Conservation (phyloP, 1,140 invertebrate species). For the Heliothis virescens region DNA sequence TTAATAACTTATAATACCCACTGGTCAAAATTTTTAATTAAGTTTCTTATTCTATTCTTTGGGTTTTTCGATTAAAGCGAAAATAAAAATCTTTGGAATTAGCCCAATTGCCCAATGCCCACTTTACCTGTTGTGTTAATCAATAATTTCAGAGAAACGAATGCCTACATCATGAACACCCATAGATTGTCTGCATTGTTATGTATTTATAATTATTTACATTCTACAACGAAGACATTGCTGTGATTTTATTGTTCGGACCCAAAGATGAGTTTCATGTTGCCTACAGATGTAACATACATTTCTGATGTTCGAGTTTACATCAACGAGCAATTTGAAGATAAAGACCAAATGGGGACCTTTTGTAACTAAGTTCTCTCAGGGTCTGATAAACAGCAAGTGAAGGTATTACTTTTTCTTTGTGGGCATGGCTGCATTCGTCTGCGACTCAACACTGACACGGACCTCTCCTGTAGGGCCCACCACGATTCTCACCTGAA, state of each 20-base stretch:
- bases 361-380: background rate
- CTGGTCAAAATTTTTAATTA: background rate
- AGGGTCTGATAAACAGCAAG: conserved; percentile 1
- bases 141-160: background rate
- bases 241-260: conserved; percentile 29
- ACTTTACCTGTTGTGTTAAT: too few species aligned
- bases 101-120: too few species aligned
- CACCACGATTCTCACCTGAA: conserved; percentile 77
- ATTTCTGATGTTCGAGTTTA: conserved; percentile 1
- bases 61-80: background rate
- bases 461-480: conserved; percentile 69
- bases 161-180: conserved; percentile 8
- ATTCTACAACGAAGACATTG: conserved; percentile 38
- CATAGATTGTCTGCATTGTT: background rate
- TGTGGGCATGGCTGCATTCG: conserved; percentile 18
- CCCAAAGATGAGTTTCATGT: background rate
- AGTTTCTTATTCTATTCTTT: background rate
- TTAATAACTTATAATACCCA: background rate
- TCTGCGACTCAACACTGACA: conserved; percentile 64
- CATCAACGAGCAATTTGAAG: conserved; percentile 25
- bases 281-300: conserved; percentile 8
- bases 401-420: conserved; percentile 35
- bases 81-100: background rate
- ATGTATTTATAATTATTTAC: background rate
- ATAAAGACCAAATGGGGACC: conserved; percentile 6